These are phyloP conservation scores for Sphenodon punctatus DNA, from an alignment of 2,797 vertebrate species.

Conservation along the genomic window DNA sequence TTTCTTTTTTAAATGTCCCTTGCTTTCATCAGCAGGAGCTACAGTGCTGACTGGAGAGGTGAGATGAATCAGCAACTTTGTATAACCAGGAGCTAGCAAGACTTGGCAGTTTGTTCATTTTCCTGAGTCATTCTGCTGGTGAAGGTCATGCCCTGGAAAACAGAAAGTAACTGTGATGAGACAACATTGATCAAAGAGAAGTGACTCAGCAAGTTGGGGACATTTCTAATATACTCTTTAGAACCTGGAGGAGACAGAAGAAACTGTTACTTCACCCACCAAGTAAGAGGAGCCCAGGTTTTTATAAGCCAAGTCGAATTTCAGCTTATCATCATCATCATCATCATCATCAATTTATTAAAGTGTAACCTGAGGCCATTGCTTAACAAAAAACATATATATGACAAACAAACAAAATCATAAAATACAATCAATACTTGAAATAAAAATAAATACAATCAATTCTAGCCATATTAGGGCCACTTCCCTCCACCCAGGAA, in stretches of 20 bases:
- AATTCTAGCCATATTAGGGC: too few species aligned
- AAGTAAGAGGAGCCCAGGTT: not conserved
- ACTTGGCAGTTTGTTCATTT: conserved; percentile 25
- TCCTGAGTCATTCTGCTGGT: conserved; percentile 42
- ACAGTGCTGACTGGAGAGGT: not conserved
- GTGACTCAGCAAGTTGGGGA: not conserved
- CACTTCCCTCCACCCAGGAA: too few species aligned
- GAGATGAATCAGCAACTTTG: conserved; percentile 22
- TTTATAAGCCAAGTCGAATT: too few species aligned
- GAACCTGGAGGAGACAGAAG: not conserved
- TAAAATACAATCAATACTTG: too few species aligned
- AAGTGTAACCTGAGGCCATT: too few species aligned
- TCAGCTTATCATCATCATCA: too few species aligned
- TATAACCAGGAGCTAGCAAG: conserved; percentile 34
- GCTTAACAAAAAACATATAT: too few species aligned
- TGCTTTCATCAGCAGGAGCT: conserved; percentile 33
- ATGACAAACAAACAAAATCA: too few species aligned
- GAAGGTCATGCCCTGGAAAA: conserved; percentile 61
- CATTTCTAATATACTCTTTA: not conserved
- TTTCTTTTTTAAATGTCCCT: too few species aligned
- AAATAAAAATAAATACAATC: too few species aligned
- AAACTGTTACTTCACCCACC: not conserved
- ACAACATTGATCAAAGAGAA: not conserved
- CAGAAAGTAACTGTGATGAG: conserved; percentile 36
- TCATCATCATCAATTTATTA: too few species aligned